These are phyloP conservation scores for Rhea americana DNA, from an alignment of 2,113 vertebrate genomes.

Conservation along the genomic window DNA sequence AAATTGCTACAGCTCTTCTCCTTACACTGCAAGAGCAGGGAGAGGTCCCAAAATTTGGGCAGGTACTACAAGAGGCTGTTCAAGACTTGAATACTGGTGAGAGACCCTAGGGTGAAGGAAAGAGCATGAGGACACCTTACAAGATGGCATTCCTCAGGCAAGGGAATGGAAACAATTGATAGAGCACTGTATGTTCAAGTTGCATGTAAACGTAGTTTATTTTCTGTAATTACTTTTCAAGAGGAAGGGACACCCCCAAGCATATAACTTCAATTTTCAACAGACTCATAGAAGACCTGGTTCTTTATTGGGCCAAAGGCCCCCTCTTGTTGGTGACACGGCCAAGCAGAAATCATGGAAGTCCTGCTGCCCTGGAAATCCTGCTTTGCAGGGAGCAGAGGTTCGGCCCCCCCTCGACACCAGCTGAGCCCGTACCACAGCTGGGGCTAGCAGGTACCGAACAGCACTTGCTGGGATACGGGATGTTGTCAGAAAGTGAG, in stretches of 20 bases:
- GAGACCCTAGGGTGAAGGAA: not conserved
- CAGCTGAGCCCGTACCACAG: fast-evolving
- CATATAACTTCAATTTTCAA: not conserved
- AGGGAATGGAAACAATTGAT: not conserved
- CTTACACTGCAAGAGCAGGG: not conserved
- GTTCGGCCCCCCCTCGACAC: too few relatives aligned
- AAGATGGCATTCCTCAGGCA: not conserved
- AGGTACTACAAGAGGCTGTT: not conserved
- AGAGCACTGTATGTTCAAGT: not conserved
- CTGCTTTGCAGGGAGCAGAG: fast-evolving
- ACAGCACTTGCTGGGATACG: not conserved
- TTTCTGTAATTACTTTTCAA: not conserved
- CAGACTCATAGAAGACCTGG: not conserved
- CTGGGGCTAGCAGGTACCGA: not conserved
- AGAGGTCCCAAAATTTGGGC: not conserved
- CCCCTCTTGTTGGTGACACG: not conserved
- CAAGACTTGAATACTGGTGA: not conserved
- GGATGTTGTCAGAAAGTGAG: not conserved
- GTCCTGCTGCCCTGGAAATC: not conserved
- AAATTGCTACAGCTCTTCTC: not conserved
- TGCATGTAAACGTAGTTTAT: not conserved
- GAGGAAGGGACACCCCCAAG: not conserved
- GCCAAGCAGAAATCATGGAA: not conserved
- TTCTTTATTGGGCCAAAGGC: not conserved
- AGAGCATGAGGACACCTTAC: not conserved